These are phyloP conservation scores for Bellardia pandia DNA, from an alignment of 2,888 invertebrate species.

Conservation along the genomic window DNA sequence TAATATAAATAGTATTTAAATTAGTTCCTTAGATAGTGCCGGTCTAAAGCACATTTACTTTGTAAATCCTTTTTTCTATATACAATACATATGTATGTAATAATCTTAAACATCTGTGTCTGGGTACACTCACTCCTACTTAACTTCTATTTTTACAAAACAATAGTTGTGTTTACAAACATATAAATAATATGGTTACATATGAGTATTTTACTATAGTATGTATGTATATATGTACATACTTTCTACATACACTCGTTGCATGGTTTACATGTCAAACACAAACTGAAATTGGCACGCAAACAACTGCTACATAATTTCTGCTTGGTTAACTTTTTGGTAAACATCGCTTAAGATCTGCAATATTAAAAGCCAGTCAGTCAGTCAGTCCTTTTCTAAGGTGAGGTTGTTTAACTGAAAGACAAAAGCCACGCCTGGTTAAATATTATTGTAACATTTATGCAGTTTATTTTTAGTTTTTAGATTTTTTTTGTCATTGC, in stretches of 20 bases:
- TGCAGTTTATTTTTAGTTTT: slow-evolving; percentile 21
- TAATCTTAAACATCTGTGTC: too few species aligned
- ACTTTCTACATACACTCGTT: too few species aligned
- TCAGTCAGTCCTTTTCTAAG: slow-evolving; percentile 53
- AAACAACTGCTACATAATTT: slow-evolving; percentile 50
- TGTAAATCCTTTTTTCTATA: background rate
- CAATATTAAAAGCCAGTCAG: slow-evolving; percentile 8
- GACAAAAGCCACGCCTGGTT: slow-evolving; percentile 63
- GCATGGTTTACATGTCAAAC: background rate
- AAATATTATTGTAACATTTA: slow-evolving; percentile 34
- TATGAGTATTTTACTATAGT: background rate
- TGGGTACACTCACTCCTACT: slow-evolving; percentile 1
- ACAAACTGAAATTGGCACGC: slow-evolving; percentile 9
- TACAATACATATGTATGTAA: too few species aligned
- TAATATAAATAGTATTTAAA: background rate
- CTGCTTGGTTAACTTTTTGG: slow-evolving; percentile 55
- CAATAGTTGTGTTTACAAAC: background rate
- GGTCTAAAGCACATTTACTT: too few species aligned
- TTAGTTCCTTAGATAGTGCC: too few species aligned
- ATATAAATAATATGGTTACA: background rate
- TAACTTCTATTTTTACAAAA: background rate
- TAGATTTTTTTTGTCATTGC: slow-evolving; percentile 33
- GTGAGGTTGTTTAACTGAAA: slow-evolving; percentile 54
- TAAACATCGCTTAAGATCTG: slow-evolving; percentile 44
- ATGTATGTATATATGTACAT: background rate